Evolutionary conservation across 1,140 invertebrate species (phyloP).

Genomic region (Diorhabda elongata): DNA sequence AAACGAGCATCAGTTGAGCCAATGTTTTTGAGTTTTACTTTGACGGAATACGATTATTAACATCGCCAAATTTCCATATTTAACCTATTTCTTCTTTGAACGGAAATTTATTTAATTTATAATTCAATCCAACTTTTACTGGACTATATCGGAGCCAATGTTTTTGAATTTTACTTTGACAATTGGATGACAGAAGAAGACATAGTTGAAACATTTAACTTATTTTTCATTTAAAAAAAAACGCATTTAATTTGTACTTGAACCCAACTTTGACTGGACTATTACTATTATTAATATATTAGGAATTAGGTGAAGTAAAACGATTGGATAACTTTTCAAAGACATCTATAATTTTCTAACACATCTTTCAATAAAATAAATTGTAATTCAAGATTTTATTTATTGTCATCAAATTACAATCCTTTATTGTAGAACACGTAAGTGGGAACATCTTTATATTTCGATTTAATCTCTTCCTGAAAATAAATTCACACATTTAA

Average conservation of each 20-base stretch:
- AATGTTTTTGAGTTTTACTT: no score
- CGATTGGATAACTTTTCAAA: not conserved
- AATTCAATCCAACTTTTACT: no score
- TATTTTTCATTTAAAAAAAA: not conserved
- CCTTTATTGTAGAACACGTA: slow-evolving; percentile 36
- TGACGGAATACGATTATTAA: no score
- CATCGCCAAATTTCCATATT: no score
- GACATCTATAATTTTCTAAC: not conserved
- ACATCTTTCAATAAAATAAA: not conserved
- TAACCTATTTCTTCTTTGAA: no score
- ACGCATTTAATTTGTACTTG: not conserved
- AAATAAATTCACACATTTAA: slow-evolving; percentile 17
- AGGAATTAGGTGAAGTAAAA: not conserved
- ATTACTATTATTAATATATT: not conserved
- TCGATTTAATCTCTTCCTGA: slow-evolving; percentile 26
- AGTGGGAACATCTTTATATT: slow-evolving; percentile 22
- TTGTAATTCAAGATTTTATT: not conserved
- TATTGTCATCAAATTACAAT: slow-evolving; percentile 23
- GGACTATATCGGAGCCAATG: no score
- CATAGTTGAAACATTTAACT: not conserved
- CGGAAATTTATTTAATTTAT: no score
- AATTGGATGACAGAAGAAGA: not conserved
- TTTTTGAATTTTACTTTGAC: not conserved
- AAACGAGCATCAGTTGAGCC: no score
- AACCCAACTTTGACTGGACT: not conserved